Evolutionary conservation across 2,888 invertebrate species (phyloP), one percentile per base, ranked within the genome.

Genomic region (Pseudococcus viburni): DNA sequence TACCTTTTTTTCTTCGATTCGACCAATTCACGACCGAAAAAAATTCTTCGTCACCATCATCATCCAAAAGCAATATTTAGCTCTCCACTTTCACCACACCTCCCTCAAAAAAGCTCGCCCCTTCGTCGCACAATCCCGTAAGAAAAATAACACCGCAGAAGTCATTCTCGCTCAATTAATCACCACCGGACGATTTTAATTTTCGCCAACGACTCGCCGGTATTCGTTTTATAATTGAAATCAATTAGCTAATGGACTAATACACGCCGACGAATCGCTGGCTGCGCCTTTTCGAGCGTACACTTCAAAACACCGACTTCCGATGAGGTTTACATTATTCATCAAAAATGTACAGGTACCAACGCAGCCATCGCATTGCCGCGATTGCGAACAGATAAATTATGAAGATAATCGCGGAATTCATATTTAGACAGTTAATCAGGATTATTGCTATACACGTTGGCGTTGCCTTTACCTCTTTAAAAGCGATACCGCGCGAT

Each of bases 211-310:
- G 17, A 17, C 73, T 39, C 11, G 22, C 7, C 9, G 12, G 22
- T 64, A 64, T 64, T 83, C 42, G 46, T 83, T 83, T 46, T 7
- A 42, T 83, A 83, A 83, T 83, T 83, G 80, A 83, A 83, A 83
- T 83, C 80, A 83, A 83, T 83, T 83, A 83, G 80, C 80, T 83
- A 83, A 83, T 83, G 80, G 80, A 83, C 80, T 83, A 73, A 73
- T 73, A 83, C 5, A n/a, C 42, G 26, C 26, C 26, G 1, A 83
- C 46, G 33, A 83, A 46, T 46, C 80, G n/a, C 42, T 6, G 12
- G 17, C 80, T 33, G 26, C 26, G 26, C 33, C 80, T 42, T 46
- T 83, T 46, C 33, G 46, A 83, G 42, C 46, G 80, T 73, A 19
- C 68, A 73, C 73, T 73, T 83, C 80, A 46, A 83, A 46, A 46